phyloP scores from a whole-genome alignment of 2,113 vertebrate species.

The Thamnophis sirtalis region DNA sequence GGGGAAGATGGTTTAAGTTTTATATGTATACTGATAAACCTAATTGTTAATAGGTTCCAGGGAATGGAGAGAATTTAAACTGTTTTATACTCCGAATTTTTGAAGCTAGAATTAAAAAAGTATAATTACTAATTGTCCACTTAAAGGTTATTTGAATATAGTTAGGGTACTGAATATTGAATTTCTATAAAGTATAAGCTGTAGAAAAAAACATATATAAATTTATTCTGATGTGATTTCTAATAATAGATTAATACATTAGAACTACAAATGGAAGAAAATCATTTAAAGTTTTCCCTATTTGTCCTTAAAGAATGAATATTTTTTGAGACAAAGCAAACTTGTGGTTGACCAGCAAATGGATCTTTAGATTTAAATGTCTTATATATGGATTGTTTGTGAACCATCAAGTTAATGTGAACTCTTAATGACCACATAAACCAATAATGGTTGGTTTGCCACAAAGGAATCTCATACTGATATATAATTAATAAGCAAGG shows the following conservation, averaged over 20 bases:
- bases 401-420: not conserved
- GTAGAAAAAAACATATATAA: not conserved
- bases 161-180: not conserved
- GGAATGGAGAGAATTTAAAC: not conserved
- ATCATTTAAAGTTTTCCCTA: not conserved
- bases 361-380: not conserved
- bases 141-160: not conserved
- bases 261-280: not conserved
- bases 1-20: not conserved
- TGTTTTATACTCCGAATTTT: not conserved
- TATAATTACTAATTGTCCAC: not conserved
- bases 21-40: not conserved
- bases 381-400: not conserved
- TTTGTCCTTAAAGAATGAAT: not conserved
- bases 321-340: not conserved
- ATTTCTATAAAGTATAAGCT: not conserved
- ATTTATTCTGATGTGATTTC: not conserved
- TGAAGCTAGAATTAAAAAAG: not conserved
- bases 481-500: not conserved
- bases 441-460: not conserved
- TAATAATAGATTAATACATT: not conserved
- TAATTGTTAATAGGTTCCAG: not conserved
- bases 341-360: not conserved
- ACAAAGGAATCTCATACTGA: not conserved
- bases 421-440: not conserved